Percentiles rank a stretch among this genome's conserved stretches.
Conservation (phyloP, 2,797 vertebrate species). For the Hipposideros larvatus region DNA sequence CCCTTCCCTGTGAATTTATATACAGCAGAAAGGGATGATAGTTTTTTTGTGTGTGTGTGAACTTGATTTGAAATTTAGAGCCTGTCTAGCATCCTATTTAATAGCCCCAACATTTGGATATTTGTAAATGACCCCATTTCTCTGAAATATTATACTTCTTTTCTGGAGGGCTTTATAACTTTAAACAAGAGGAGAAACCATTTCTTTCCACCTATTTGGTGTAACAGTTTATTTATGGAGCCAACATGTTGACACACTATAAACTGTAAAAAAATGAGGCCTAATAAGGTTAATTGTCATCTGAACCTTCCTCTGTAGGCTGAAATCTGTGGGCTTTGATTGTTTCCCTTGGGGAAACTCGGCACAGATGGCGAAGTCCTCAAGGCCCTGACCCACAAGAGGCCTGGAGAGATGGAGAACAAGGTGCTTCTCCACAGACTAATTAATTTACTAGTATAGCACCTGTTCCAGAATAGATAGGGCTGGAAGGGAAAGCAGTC, state of each 20-base stretch:
- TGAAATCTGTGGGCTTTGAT: constrained; percentile 92
- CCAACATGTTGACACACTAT: constrained; percentile 90
- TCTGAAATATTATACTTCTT: constrained; percentile 64
- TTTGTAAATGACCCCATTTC: constrained; percentile 64
- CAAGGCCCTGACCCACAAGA: constrained; percentile 94
- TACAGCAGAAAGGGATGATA: not conserved
- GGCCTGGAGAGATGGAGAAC: constrained; percentile 95
- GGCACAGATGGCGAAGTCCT: constrained; percentile 98
- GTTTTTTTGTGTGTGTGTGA: not conserved
- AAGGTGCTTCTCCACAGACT: constrained; percentile 98
- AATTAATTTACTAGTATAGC: constrained; percentile 99
- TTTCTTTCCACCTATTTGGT: constrained; percentile 85
- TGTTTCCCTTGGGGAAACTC: constrained; percentile 93
- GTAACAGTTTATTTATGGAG: constrained; percentile 89
- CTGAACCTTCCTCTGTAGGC: constrained; percentile 95
- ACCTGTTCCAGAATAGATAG: constrained; percentile 99
- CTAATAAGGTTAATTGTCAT: constrained; percentile 99
- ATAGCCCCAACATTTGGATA: not conserved
- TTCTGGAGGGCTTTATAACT: constrained; percentile 79
- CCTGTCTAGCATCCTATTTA: not conserved
- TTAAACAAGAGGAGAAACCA: constrained; percentile 67
- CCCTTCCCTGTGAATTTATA: not conserved
- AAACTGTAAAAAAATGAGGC: constrained; percentile 89
- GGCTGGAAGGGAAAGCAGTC: constrained; percentile 91
- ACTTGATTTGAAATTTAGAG: constrained; percentile 49